Evolutionary conservation across 2,888 invertebrate species (phyloP).

Genomic region (Cantharis lateralis): DNA sequence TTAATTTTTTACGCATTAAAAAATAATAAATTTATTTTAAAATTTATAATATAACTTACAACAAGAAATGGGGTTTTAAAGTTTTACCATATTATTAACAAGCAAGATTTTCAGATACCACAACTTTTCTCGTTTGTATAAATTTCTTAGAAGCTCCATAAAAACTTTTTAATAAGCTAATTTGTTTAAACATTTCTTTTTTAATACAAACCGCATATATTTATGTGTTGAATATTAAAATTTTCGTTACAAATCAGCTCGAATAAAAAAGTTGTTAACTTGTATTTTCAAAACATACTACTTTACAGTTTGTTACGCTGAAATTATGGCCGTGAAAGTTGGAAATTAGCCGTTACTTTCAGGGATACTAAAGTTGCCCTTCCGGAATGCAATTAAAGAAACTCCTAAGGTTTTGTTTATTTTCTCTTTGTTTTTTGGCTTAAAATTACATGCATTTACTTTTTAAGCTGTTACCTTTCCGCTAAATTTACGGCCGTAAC

Average conservation of each 20-base stretch:
- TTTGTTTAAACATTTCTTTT: not conserved
- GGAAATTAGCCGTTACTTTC: constrained; percentile 21
- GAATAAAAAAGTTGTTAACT: not conserved
- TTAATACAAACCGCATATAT: not conserved
- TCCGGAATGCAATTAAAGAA: constrained; percentile 18
- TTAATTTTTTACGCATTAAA: not conserved
- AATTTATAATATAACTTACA: not conserved
- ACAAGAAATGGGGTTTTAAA: not conserved
- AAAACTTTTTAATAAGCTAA: not conserved
- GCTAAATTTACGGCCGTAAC: not conserved
- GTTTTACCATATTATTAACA: not conserved
- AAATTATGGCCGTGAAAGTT: constrained; percentile 10
- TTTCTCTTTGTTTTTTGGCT: not conserved
- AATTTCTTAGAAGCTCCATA: not conserved
- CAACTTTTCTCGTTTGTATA: not conserved
- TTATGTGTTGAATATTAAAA: not conserved
- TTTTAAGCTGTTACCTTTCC: not conserved
- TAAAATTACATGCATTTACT: not conserved
- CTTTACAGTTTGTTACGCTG: constrained; percentile 8
- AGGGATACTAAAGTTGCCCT: constrained; percentile 9
- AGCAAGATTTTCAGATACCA: not conserved
- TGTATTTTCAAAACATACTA: not conserved
- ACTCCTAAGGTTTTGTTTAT: not conserved
- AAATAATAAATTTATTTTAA: not conserved
- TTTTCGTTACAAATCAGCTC: not conserved